A percentile compares a stretch with the other conserved stretches of the same genome.
Conservation (phyloP, 2,113 vertebrate genomes). For the Hippoglossus stenolepis region DNA sequence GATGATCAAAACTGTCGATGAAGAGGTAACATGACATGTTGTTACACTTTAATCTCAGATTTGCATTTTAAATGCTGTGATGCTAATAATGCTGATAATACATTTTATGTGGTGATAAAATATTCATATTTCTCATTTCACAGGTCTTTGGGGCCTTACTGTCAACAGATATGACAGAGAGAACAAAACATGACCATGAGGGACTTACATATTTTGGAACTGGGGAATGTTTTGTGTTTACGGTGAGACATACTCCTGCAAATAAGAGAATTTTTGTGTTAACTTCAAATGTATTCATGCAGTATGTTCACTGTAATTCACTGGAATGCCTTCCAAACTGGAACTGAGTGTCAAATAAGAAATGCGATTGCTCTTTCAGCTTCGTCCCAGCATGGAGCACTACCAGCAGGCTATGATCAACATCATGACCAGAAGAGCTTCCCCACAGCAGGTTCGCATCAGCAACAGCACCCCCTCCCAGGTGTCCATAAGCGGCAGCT, state of each 20-base stretch:
- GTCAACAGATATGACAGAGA: conserved; percentile 85
- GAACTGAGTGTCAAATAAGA: neutral
- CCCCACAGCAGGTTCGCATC: conserved; percentile 46
- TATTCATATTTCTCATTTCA: neutral
- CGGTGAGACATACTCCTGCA: conserved; percentile 73
- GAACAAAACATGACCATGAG: conserved; percentile 74
- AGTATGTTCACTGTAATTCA: neutral
- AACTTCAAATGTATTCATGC: neutral
- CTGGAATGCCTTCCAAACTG: neutral
- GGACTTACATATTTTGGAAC: conserved; percentile 85
- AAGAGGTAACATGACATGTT: conserved; percentile 76
- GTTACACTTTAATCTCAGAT: neutral
- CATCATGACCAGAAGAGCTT: conserved; percentile 76
- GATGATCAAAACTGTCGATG: conserved; percentile 84
- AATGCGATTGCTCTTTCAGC: conserved; percentile 70
- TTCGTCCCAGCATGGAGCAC: conserved; percentile 84
- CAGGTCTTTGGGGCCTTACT: conserved; percentile 90
- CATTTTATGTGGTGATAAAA: neutral
- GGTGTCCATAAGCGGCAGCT: conserved; percentile 1
- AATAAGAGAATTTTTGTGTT: neutral
- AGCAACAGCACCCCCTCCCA: conserved; percentile 37
- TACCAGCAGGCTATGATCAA: conserved; percentile 87
- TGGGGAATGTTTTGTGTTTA: conserved; percentile 90
- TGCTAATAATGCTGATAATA: neutral
- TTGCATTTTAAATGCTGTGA: neutral